A percentile compares a stretch with the other conserved stretches of the same genome.
These are phyloP conservation scores for Sinohyriopsis cumingii DNA, from an alignment of 2,888 invertebrate genomes.

Conservation along the genomic window DNA sequence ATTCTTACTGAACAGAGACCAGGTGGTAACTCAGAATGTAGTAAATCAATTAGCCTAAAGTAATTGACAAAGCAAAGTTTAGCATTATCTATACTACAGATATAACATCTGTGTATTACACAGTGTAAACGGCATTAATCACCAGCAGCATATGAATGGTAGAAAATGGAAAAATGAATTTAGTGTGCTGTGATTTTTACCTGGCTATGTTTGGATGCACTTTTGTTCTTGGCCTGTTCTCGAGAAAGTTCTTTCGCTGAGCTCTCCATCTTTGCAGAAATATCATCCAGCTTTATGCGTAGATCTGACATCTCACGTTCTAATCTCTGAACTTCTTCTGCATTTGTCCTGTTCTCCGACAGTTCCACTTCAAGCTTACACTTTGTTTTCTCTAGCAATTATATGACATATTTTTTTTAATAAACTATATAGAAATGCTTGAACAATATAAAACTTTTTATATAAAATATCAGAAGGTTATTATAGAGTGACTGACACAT, in stretches of 20 bases:
- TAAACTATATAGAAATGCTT: neutral
- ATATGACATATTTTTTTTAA: neutral
- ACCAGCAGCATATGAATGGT: too few relatives aligned
- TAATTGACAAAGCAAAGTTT: too few relatives aligned
- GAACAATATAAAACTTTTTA: neutral
- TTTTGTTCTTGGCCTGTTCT: slow-evolving; percentile 63
- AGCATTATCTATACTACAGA: too few relatives aligned
- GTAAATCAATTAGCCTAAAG: too few relatives aligned
- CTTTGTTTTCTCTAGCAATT: slow-evolving; percentile 43
- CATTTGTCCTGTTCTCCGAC: slow-evolving; percentile 47
- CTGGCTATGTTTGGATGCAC: slow-evolving; percentile 63
- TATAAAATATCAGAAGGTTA: neutral
- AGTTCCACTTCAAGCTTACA: slow-evolving; percentile 49
- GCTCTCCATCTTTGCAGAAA: slow-evolving; percentile 48
- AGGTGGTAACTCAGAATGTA: too few relatives aligned
- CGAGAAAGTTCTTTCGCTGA: slow-evolving; percentile 52
- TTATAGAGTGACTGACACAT: too few relatives aligned
- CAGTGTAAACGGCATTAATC: too few relatives aligned
- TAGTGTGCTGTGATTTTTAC: slow-evolving; percentile 63
- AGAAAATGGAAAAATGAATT: slow-evolving; percentile 36
- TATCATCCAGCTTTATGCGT: slow-evolving; percentile 48
- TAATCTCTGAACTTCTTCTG: slow-evolving; percentile 40
- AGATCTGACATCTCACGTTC: slow-evolving; percentile 45
- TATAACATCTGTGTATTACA: too few relatives aligned
- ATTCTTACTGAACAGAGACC: too few relatives aligned